Evolutionary conservation across 2,113 vertebrate genomes (phyloP), one percentile per base, ranked within the genome.

Genomic region (Cynoglossus semilaevis): DNA sequence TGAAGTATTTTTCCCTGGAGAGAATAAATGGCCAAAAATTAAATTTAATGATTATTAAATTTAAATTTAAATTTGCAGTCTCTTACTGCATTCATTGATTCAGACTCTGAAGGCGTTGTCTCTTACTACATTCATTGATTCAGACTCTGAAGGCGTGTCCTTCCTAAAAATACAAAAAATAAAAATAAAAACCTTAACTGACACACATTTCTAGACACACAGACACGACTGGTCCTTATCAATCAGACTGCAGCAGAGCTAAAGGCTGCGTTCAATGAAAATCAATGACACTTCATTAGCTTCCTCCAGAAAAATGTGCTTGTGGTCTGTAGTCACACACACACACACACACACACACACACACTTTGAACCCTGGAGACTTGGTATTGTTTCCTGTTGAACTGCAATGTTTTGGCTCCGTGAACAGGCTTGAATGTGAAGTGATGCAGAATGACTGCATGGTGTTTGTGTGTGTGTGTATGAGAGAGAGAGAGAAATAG

Each of bases 211-310:
- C 49, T 55, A 19, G 41, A 67, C 18, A 63, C 22, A 5, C 35
- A 60, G 37, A 54, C 37, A 55, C 58, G 63, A 38, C 10, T 15
- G n/a, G 16, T 8, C 34, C 1, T 62, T 72, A 76, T 76, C 72
- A 76, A 53, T 84, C 74, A 67, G 48, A 16, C 18, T 46, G 63
- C 41, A 52, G 73, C 60, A 11, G 3, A 29, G 61, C 58, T 9
- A 1, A 59, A 42, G 63, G 61, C 52, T 14, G n/a, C 51, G 58
- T 63, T 81, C 73, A 42, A 46, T 74, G 67, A 47, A 78, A 82
- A 82, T 79, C 77, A 84, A 85, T 87, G 72, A 78, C 69, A 66
- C 75, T 77, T 82, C 61, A 77, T 84, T 77, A 66, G 37, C 18
- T 58, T 46, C 47, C 68, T 45, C 51, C 29, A 74, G 75, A 85